phyloP scores from a whole-genome alignment of 2,113 vertebrate genomes.

The Edolisoma coerulescens region DNA sequence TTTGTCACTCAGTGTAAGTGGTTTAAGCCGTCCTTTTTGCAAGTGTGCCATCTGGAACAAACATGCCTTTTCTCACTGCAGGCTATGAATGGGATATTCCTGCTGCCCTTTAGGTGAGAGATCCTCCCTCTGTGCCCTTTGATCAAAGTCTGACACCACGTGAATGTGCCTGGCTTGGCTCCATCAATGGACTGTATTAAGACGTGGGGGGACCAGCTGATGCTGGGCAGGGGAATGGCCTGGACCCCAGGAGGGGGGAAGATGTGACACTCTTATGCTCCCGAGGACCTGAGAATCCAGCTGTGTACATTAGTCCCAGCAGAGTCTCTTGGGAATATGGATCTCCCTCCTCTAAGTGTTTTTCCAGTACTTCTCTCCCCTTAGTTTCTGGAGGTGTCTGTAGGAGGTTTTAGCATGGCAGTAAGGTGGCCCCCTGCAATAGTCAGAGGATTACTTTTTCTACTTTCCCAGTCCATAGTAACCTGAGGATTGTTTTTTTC shows the following conservation, averaged over 20 bases:
- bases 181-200: background rate
- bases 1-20: background rate
- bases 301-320: background rate
- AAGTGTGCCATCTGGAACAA: background rate
- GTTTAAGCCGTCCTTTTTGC: background rate
- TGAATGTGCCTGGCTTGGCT: background rate
- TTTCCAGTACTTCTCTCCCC: background rate
- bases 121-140: background rate
- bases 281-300: background rate
- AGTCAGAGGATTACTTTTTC: background rate
- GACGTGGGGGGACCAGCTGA: background rate
- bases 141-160: background rate
- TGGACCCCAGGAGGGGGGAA: background rate
- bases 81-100: background rate
- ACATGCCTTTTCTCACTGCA: background rate
- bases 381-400: background rate
- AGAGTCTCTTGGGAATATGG: background rate
- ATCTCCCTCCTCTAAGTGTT: background rate
- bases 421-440: background rate
- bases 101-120: background rate
- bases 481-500: background rate
- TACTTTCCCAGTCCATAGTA: background rate
- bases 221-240: background rate
- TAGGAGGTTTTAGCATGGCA: background rate
- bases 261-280: background rate